Evolutionary conservation across 2,797 vertebrate species (phyloP), one percentile per base, ranked within the genome.

Genomic region (Catamblyrhynchus diadema): DNA sequence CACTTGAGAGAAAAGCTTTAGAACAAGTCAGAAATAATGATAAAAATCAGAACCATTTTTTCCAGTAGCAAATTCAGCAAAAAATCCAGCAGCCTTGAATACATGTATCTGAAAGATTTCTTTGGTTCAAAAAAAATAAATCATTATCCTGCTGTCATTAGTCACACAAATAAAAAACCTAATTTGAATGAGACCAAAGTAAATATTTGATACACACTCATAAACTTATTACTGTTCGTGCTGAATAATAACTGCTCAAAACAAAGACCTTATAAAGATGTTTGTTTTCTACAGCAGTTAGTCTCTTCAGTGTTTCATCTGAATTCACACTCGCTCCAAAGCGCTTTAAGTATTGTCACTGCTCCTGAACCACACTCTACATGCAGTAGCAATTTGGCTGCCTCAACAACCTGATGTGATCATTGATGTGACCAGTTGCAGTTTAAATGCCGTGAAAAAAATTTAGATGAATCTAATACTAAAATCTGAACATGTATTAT

Each of bases 151-250:
- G 86, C 69, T 96, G 83, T 92, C 69, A 81, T 91, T 80, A 92
- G 94, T 94, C 72, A 95, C 41, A 91, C 41, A 81, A 94, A 87
- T 84, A 77, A 45, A 95, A 90, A 96, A 77, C 32, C 50, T 64
- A 93, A 90, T 96, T 95, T 93, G 81, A 96, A 93, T 75, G 74
- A 87, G 73, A 86, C 90, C 39, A 93, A 95, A 95, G 95, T 86
- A 96, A 93, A 93, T 87, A 95, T 97, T 96, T 94, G 79, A 81
- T 95, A 91, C 47, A 81, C 53, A 84, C 3, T 9, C 32, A 81
- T 75, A 96, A 86, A 56, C 62, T 93, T 96, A 94, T 94, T 95
- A 79, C 71, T 86, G 66, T 82, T 92, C 86, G 54, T 94, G 75
- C 65, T 94, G 90, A 96, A 94, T 94, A 95, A 92, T 93, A 94